Conservation (phyloP, 64 coral and sea anemone genomes). For the Montipora foliosa region DNA sequence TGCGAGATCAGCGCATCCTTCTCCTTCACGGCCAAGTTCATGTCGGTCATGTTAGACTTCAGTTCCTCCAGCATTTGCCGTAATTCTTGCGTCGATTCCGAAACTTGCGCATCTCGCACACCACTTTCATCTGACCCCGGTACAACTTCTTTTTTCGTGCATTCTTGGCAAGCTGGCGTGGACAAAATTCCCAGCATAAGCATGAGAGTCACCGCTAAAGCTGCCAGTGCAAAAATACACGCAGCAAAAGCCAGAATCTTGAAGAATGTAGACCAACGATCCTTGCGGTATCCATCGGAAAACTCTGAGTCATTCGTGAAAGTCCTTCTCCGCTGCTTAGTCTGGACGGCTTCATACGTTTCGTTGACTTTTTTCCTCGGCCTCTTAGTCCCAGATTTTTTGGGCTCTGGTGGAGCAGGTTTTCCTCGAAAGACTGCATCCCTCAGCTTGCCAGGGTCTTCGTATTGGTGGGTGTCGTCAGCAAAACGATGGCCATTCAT, state of each 20-base stretch:
- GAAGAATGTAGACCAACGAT: neutral
- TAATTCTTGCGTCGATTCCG: conserved; percentile 11
- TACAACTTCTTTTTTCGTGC: conserved; percentile 27
- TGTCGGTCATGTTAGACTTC: conserved; percentile 18
- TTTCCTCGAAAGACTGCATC: conserved; percentile 16
- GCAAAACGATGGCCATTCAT: conserved; percentile 38
- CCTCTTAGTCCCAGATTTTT: conserved; percentile 13
- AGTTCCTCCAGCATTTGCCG: conserved; percentile 32
- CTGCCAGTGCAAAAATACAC: conserved; percentile 17
- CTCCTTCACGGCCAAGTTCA: neutral
- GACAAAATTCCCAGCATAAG: conserved; percentile 13
- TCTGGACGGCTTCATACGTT: conserved; percentile 35
- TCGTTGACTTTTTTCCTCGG: conserved; percentile 72
- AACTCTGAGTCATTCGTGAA: conserved; percentile 13
- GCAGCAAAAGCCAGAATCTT: conserved; percentile 8
- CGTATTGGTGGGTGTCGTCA: conserved; percentile 58
- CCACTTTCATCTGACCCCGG: neutral
- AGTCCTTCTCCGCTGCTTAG: conserved; percentile 17
- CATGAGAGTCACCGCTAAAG: conserved; percentile 18
- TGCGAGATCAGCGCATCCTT: conserved; percentile 58
- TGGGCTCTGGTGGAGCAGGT: conserved; percentile 12
- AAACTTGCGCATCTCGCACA: neutral
- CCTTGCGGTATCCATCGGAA: neutral
- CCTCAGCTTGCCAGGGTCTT: conserved; percentile 42
- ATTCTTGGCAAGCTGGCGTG: conserved; percentile 14